Conservation (phyloP, 2,888 invertebrate genomes). For the Ceratothoa steindachneri region DNA sequence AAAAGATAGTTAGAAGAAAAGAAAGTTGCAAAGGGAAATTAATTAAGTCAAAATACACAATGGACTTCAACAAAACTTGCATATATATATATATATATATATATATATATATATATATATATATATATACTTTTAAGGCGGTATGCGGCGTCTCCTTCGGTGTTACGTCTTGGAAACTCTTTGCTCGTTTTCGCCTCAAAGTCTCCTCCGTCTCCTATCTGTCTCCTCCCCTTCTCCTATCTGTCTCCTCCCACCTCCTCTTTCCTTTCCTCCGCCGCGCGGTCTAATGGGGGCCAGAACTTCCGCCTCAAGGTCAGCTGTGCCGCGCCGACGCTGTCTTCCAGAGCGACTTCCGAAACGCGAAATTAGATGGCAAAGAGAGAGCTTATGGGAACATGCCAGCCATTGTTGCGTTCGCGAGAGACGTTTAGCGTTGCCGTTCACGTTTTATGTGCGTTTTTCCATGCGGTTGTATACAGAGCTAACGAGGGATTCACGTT, state of each 20-base stretch:
- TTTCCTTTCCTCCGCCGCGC: not conserved
- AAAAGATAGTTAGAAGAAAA: no score
- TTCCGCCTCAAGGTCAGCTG: slow-evolving; percentile 3
- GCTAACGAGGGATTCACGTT: no score
- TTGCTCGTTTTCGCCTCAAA: no score
- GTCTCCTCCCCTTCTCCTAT: not conserved
- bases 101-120: not conserved
- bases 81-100: not conserved
- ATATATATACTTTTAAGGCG: not conserved
- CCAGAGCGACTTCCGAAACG: not conserved
- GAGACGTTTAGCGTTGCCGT: not conserved
- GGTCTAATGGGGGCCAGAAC: not conserved
- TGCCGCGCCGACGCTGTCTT: not conserved
- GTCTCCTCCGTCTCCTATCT: not conserved
- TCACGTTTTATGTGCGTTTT: no score
- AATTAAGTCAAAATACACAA: no score
- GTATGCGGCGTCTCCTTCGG: not conserved
- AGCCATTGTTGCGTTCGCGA: not conserved
- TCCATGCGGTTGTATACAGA: no score
- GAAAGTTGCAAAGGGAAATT: no score
- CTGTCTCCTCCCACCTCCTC: not conserved
- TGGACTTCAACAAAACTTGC: no score
- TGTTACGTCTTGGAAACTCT: not conserved
- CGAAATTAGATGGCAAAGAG: not conserved
- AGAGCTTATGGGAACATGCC: not conserved